Evolutionary conservation across 2,797 vertebrate genomes (phyloP).

Genomic region (Poeciliopsis turneri): DNA sequence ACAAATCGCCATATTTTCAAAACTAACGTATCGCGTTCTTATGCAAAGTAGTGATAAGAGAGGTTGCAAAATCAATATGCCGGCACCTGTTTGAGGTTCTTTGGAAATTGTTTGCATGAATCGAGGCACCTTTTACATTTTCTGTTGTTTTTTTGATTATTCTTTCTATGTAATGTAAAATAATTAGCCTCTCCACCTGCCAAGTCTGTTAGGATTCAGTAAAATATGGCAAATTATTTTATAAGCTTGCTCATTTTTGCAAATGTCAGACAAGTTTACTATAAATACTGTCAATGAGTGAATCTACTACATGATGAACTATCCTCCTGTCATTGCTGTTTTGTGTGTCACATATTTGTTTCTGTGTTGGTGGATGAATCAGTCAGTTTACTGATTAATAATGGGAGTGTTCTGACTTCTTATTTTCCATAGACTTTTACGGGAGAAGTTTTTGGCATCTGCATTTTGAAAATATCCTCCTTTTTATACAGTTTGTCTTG

Average conservation of each 20-base stretch:
- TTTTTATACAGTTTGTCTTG: neutral
- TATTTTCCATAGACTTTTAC: neutral
- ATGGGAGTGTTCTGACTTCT: neutral
- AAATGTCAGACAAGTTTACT: neutral
- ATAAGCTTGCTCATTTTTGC: neutral
- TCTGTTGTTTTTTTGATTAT: neutral
- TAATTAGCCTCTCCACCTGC: neutral
- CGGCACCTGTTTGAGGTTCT: neutral
- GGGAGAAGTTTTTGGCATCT: neutral
- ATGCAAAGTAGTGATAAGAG: neutral
- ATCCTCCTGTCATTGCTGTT: neutral
- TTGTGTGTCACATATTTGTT: neutral
- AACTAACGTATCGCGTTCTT: neutral
- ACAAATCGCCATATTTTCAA: slow-evolving; percentile 5
- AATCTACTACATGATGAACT: neutral
- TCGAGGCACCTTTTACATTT: neutral
- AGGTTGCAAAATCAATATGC: neutral
- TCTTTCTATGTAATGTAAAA: neutral
- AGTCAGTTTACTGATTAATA: neutral
- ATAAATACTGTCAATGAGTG: neutral
- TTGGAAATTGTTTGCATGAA: neutral
- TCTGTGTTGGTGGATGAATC: neutral
- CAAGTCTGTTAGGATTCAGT: neutral
- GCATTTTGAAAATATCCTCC: neutral
- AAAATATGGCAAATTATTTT: neutral